Base-by-base conservation (phyloP, 1,140 invertebrate genomes). In the Drosophila ercepeae region DNA sequence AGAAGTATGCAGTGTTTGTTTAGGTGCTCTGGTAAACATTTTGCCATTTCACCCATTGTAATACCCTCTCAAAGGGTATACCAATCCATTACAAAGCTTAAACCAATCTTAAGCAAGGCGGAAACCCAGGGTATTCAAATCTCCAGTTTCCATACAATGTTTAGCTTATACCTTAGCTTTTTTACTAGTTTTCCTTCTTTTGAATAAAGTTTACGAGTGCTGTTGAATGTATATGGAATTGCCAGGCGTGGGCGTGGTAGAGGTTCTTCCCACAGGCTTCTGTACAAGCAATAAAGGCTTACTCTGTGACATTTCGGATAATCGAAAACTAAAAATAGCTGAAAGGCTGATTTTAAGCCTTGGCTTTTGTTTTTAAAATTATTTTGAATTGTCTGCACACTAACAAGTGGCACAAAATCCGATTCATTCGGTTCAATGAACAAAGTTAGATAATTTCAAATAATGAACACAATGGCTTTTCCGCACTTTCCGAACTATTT, bases 1-100 rank as follows among this genome's bases (percentile, higher is more conserved):
- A 45, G 61, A 81, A 84, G 82, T 81, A 76, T 86, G 58, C 81
- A 74, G 63, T 77, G 81, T 84, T 84, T 84, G 76, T 71, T 84
- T 86, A 84, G 81, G 81, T 49, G 36, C 32, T 42, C 34, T 42
- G 21, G 53, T 59, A 79, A 75, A 75, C 75, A 84, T 46, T 60
- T 34, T 13, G 42, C 36, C 27, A 52, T 34, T 7, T 49, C 65
- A 14, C 8, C 23, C 34, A n/a, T 9, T 16, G 3, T 14, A 16
- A 32, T 70, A 27, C 64, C 25, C 64, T 70, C 25, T 18, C 11
- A 5, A 14, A 14, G 18, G 39, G 36, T 39, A 16, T 3, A 16
- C 13, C 16, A 14, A 32, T 3, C 29, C n/a, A n/a, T n/a, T n/a
- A n/a, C n/a, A n/a, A n/a, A n/a, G n/a, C n/a, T n/a, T n/a, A n/a